Base-by-base conservation (phyloP, 2,888 invertebrate species). In the Lithophane leautieri region DNA sequence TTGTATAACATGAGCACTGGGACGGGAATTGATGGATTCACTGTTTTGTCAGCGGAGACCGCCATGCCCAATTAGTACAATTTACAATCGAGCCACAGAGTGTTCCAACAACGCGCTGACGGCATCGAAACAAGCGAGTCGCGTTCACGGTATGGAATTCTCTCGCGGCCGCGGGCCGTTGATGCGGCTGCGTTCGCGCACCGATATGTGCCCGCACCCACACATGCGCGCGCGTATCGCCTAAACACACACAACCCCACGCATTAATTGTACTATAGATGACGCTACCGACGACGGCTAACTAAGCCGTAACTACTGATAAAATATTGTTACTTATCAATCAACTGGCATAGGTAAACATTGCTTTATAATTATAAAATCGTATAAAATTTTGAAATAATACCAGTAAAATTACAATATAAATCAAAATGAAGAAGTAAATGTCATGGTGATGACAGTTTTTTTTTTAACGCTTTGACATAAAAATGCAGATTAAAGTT, bases 31-130 rank as follows among this genome's bases (percentile, higher is more conserved):
- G 93, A 94, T 94, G 93, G 92, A 92, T 91, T 91, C 92, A 95
- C 94, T 94, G 93, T 94, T 93, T 94, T 94, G 93, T 92, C 89
- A 94, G 92, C 91, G 89, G 87, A 93, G 94, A 92, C 94, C 95
- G 95, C 94, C 95, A 95, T 95, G 89, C 92, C 94, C 94, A 95
- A 96, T 96, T 96, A 96, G 95, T 93, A 94, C 94, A 95, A 95
- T 96, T 96, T 94, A 96, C 94, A 94, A 95, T 92, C 91, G 91
- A 88, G 88, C 90, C 94, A 93, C 94, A 94, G 92, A 93, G 92
- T 92, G 92, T 93, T 93, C 93, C 93, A 93, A 94, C 91, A 92
- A 92, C 94, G 94, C 94, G 94, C 94, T 95, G 95, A 94, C 95
- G 94, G 94, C 93, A 94, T 94, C 92, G 94, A 93, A 94, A 94